Evolutionary conservation across 2,113 vertebrate species (phyloP).

Genomic region (Indicator maculatus): DNA sequence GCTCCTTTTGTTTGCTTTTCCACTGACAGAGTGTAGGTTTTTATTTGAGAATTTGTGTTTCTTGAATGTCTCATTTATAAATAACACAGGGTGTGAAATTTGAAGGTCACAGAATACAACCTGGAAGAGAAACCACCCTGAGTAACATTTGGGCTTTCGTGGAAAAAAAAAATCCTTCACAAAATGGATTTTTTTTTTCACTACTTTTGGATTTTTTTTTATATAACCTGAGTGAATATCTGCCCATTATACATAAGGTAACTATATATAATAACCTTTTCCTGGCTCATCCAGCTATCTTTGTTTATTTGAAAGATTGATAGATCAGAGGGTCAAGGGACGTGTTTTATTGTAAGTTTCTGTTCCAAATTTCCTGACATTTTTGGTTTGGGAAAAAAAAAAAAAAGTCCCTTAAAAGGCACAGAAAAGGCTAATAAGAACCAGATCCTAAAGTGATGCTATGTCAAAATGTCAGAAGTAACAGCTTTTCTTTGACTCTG

Average conservation of each 20-base stretch:
- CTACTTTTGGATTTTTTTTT: too few species aligned
- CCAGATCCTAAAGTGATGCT: constrained; percentile 71
- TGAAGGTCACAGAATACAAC: constrained; percentile 37
- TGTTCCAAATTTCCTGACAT: constrained; percentile 78
- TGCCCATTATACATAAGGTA: constrained; percentile 43
- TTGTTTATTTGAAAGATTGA: constrained; percentile 76
- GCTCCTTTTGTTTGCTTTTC: constrained; percentile 82
- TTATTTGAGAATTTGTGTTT: constrained; percentile 76
- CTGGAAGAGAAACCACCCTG: constrained; percentile 18
- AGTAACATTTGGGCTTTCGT: background rate
- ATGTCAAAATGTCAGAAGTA: constrained; percentile 78
- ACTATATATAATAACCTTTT: constrained; percentile 56
- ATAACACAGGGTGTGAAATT: constrained; percentile 74
- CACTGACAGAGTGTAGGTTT: constrained; percentile 64
- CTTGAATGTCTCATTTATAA: constrained; percentile 77
- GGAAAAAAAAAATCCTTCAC: background rate
- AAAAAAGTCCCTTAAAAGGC: constrained; percentile 66
- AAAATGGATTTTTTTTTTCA: background rate
- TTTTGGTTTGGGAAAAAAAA: constrained; percentile 3
- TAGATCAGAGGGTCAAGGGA: constrained; percentile 74
- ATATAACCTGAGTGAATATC: background rate
- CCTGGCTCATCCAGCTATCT: constrained; percentile 65
- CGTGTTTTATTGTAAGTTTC: constrained; percentile 77
- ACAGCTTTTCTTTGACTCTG: constrained; percentile 66
- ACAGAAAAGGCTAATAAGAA: constrained; percentile 76